These are phyloP conservation scores for Eupithecia subumbrata DNA, from an alignment of 2,888 invertebrate genomes.

Conservation along the genomic window DNA sequence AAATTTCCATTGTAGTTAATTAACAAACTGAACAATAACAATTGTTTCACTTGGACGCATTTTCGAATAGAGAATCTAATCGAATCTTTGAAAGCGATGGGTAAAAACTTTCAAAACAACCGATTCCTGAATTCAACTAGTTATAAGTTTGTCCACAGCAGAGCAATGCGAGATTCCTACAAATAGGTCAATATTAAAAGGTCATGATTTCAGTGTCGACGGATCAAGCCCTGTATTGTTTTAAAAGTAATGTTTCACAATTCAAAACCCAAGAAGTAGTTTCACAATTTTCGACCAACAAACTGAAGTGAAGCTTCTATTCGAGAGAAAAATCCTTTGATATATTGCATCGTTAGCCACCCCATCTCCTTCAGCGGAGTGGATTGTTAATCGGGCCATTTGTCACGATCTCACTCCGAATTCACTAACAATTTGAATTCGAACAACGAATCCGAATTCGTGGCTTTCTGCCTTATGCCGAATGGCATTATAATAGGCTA, in stretches of 20 bases:
- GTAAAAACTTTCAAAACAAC: not conserved
- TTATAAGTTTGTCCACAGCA: not conserved
- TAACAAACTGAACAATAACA: not conserved
- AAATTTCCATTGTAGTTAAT: not conserved
- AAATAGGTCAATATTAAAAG: not conserved
- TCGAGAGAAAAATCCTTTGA: conserved; percentile 81
- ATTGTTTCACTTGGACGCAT: not conserved
- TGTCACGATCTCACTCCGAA: conserved; percentile 78
- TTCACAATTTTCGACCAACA: conserved; percentile 16
- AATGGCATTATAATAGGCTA: not conserved
- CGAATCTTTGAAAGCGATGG: not conserved
- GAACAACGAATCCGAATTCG: conserved; percentile 26
- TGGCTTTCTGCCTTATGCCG: conserved; percentile 13
- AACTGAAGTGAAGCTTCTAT: conserved; percentile 46
- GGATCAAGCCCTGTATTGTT: not conserved
- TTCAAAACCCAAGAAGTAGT: no score
- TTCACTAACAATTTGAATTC: conserved; percentile 52
- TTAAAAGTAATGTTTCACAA: no score
- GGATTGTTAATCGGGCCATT: conserved; percentile 81
- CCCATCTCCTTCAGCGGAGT: conserved; percentile 69
- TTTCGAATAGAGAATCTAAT: no score
- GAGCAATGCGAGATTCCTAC: not conserved
- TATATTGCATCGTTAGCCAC: conserved; percentile 81
- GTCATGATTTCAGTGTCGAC: not conserved
- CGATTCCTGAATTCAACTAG: not conserved